Evolutionary conservation across 2,113 vertebrate genomes (phyloP).

Genomic region (Picathartes gymnocephalus): DNA sequence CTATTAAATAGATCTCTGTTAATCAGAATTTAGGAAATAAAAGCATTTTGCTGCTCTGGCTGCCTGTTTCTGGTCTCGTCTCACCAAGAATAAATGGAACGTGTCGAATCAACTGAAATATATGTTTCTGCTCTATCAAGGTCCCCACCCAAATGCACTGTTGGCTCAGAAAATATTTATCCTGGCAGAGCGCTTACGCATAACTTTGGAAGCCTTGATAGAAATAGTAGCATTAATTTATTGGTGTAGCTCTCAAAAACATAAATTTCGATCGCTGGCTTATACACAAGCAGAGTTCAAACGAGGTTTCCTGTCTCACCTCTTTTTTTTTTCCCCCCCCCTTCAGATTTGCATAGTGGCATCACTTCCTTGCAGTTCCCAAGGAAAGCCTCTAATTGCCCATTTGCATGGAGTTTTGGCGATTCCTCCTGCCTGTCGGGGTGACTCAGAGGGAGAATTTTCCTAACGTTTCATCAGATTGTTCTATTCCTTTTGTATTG

Average conservation of each 20-base stretch:
- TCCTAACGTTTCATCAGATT: constrained; percentile 43
- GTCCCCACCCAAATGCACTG: constrained; percentile 3
- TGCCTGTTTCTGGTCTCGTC: neutral
- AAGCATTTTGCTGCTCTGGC: neutral
- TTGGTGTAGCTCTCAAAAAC: neutral
- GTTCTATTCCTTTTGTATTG: constrained; percentile 27
- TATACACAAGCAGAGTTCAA: neutral
- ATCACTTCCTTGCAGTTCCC: constrained; percentile 14
- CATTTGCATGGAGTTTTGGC: constrained; percentile 37
- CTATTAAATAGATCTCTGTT: neutral
- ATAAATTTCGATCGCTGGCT: neutral
- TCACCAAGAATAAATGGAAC: neutral
- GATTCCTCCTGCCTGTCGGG: neutral
- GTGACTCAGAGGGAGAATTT: constrained; percentile 22
- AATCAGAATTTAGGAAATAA: neutral
- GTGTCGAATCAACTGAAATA: constrained; percentile 2
- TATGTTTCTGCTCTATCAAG: neutral
- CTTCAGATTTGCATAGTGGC: constrained; percentile 24
- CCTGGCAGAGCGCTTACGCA: constrained; percentile 33
- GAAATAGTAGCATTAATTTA: constrained; percentile 38
- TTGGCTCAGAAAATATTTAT: constrained; percentile 48
- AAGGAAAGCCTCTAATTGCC: constrained; percentile 48
- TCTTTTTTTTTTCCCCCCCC: neutral
- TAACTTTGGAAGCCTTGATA: constrained; percentile 30
- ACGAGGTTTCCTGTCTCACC: constrained; percentile 22